A percentile compares a stretch with the other conserved stretches of the same genome.
Evolutionary conservation across 2,888 invertebrate genomes (phyloP).

Genomic region (Gisinianus flammeolus): DNA sequence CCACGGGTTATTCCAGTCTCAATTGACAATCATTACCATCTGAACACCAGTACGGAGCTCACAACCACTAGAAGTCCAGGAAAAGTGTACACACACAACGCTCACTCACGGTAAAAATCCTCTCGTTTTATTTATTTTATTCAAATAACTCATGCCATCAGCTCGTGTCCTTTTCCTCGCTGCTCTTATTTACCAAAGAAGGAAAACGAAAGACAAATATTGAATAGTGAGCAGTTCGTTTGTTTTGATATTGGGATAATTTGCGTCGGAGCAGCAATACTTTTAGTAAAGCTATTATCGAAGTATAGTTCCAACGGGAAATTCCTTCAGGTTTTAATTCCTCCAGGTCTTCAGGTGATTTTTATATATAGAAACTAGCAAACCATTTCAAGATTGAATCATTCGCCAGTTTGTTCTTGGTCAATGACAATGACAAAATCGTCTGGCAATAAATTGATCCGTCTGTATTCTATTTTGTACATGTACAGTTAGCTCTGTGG

Average conservation of each 20-base stretch:
- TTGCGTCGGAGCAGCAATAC: constrained; percentile 21
- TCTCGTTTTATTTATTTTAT: neutral
- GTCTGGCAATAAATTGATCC: neutral
- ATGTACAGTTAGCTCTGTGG: neutral
- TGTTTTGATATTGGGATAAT: neutral
- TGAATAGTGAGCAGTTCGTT: neutral
- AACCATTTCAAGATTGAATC: no score
- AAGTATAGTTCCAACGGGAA: neutral
- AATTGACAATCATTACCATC: constrained; percentile 35
- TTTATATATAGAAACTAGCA: no score
- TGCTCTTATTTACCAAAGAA: constrained; percentile 1
- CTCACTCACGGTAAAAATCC: neutral
- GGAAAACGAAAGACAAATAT: neutral
- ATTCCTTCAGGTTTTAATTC: neutral
- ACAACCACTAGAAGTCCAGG: neutral
- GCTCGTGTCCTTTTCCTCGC: neutral
- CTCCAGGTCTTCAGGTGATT: neutral
- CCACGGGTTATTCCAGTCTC: constrained; percentile 19
- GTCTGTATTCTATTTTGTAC: neutral
- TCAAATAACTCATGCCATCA: no score
- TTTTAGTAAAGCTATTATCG: neutral
- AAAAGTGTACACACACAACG: neutral
- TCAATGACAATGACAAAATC: neutral
- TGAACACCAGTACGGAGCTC: neutral
- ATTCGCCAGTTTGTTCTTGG: neutral